Conservation (phyloP, 2,797 vertebrate genomes). For the Todus mexicanus region DNA sequence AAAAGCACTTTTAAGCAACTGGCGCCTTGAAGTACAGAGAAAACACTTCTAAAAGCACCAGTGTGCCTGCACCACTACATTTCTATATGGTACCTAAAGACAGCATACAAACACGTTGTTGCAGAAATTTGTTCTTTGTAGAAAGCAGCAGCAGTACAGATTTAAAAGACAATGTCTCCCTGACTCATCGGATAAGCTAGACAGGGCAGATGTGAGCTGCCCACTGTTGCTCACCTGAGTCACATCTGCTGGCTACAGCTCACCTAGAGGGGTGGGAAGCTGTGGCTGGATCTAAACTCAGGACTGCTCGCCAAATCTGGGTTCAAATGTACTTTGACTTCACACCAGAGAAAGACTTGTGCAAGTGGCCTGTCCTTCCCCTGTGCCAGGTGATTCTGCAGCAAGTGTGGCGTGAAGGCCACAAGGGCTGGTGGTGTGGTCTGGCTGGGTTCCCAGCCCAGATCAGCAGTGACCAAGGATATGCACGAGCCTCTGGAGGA, state of each 20-base stretch:
- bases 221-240: fast-evolving
- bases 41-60: neutral
- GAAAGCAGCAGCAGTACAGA: neutral
- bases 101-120: neutral
- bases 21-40: neutral
- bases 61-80: neutral
- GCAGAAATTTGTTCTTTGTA: neutral
- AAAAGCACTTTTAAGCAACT: neutral
- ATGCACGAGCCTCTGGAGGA: neutral
- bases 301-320: neutral
- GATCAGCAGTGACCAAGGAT: neutral
- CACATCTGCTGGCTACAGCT: neutral
- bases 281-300: neutral
- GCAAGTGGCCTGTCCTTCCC: neutral
- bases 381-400: neutral
- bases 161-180: neutral
- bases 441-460: neutral
- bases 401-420: neutral
- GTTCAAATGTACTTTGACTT: neutral
- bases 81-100: neutral
- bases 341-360: fast-evolving
- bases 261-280: neutral
- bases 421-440: neutral
- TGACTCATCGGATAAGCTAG: neutral
- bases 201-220: neutral